These are phyloP conservation scores for Malurus alboscapulatus DNA, from an alignment of 2,113 vertebrate genomes.

Conservation along the genomic window DNA sequence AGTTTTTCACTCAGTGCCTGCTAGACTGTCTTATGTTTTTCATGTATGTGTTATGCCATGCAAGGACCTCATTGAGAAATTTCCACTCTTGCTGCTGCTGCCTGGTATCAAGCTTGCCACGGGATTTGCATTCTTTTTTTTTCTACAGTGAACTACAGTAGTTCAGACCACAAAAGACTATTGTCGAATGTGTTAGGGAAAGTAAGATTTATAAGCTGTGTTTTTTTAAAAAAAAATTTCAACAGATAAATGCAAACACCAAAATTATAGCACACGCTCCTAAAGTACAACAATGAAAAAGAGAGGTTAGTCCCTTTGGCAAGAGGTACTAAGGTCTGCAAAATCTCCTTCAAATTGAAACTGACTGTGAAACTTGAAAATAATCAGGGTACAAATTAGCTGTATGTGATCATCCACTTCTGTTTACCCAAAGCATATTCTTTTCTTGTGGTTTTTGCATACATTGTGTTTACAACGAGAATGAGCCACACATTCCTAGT, in stretches of 20 bases:
- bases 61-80: neutral
- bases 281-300: constrained; percentile 52
- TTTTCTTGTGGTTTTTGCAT: constrained; percentile 38
- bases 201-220: constrained; percentile 57
- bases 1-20: neutral
- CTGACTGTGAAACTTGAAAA: constrained; percentile 36
- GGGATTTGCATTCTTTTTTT: neutral
- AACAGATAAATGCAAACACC: constrained; percentile 34
- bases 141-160: neutral
- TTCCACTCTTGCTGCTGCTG: neutral
- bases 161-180: constrained; percentile 44
- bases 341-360: constrained; percentile 63
- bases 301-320: constrained; percentile 29
- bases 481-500: neutral
- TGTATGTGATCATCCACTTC: constrained; percentile 47
- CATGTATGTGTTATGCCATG: neutral
- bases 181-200: constrained; percentile 52
- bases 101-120: neutral
- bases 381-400: constrained; percentile 62
- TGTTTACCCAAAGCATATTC: constrained; percentile 41
- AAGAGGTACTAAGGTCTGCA: constrained; percentile 47
- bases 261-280: constrained; percentile 54
- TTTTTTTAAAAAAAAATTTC: neutral
- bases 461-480: neutral
- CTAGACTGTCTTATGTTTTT: neutral